Evolutionary conservation across 2,888 invertebrate species (phyloP).

Genomic region (Chymomyza amoena): DNA sequence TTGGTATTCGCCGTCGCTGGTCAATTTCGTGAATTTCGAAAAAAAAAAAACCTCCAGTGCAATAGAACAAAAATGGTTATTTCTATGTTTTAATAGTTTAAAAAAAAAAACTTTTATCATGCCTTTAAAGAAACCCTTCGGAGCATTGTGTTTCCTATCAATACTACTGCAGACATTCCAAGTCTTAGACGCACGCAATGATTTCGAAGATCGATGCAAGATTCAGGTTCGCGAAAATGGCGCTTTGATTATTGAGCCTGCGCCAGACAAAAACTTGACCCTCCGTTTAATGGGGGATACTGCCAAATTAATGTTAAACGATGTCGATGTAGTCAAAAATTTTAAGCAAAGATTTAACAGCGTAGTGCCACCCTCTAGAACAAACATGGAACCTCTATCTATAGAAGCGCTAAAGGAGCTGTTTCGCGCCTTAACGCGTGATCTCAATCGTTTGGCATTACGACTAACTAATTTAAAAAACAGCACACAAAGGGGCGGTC

Average conservation of each 20-base stretch:
- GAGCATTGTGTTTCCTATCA: background rate
- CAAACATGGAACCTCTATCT: constrained; percentile 26
- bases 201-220: constrained; percentile 47
- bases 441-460: constrained; percentile 42
- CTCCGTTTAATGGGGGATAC: constrained; percentile 85
- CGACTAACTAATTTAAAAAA: constrained; percentile 46
- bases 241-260: constrained; percentile 87
- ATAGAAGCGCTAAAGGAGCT: constrained; percentile 44
- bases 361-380: constrained; percentile 11
- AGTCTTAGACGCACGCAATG: background rate
- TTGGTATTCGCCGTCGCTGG: background rate
- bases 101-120: background rate
- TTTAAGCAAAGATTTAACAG: constrained; percentile 40
- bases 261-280: constrained; percentile 87
- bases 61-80: too few relatives aligned
- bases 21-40: background rate
- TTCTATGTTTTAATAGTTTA: background rate
- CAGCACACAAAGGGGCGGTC: constrained; percentile 34
- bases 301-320: constrained; percentile 84
- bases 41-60: background rate
- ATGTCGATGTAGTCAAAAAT: constrained; percentile 82
- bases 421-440: constrained; percentile 50
- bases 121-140: background rate
- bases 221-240: constrained; percentile 81
- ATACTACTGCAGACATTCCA: background rate